Percentiles rank a stretch among this genome's conserved stretches.
phyloP scores from a whole-genome alignment of 1,140 invertebrate genomes.

The Thereuonema tuberculata region DNA sequence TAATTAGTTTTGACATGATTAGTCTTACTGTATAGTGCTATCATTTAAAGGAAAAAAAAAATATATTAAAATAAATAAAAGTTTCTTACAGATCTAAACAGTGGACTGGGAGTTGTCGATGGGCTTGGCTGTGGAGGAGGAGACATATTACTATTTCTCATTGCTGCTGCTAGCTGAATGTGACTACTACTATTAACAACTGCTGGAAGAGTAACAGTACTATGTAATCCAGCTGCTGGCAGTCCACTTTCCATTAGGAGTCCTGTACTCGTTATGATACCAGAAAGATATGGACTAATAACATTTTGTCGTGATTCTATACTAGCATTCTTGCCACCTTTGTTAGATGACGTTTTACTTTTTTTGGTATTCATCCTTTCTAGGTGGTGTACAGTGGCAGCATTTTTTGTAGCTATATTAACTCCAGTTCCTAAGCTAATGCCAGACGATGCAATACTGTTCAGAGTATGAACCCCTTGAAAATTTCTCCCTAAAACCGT shows the following conservation, averaged over 20 bases:
- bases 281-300: neutral
- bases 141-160: neutral
- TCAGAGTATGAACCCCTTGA: neutral
- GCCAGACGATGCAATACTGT: neutral
- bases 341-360: neutral
- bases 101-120: constrained; percentile 1
- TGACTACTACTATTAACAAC: constrained; percentile 4
- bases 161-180: neutral
- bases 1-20: no score
- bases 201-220: neutral
- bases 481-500: neutral
- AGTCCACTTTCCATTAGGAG: neutral
- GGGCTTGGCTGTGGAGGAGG: neutral
- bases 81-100: constrained; percentile 8
- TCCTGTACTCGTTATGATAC: neutral
- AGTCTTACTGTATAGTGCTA: no score
- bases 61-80: no score
- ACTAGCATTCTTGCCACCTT: neutral
- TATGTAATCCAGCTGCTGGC: neutral
- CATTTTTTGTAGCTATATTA: neutral
- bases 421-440: neutral
- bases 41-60: no score
- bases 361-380: neutral
- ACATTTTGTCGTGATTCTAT: neutral
- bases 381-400: neutral